Percentiles rank a stretch among this genome's conserved stretches.
These are phyloP conservation scores for Cairina moschata DNA, from an alignment of 2,113 vertebrate species.

Conservation along the genomic window DNA sequence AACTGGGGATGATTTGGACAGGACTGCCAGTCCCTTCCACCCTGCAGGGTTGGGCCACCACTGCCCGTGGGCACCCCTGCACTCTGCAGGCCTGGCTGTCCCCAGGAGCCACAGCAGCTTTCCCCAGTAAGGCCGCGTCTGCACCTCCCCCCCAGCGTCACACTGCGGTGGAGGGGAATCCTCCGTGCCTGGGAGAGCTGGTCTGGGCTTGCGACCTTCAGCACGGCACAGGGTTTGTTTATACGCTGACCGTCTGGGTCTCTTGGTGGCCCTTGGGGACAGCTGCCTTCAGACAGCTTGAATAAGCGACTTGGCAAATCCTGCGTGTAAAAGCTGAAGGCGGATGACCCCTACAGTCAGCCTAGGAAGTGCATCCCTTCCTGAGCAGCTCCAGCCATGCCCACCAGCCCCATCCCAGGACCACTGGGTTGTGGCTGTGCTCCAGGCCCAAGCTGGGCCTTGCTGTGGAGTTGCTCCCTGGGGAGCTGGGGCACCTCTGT, in stretches of 20 bases:
- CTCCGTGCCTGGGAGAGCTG: neutral
- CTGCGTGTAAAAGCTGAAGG: conserved; percentile 16
- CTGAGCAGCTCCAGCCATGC: fast-evolving
- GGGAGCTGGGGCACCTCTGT: neutral
- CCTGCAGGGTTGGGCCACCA: fast-evolving
- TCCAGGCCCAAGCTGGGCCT: neutral
- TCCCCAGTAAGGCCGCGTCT: neutral
- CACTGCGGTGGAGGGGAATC: neutral
- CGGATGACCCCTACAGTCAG: conserved; percentile 65
- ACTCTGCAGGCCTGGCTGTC: neutral
- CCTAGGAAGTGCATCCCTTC: neutral
- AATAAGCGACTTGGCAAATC: fast-evolving
- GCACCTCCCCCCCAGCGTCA: neutral
- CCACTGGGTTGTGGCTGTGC: fast-evolving
- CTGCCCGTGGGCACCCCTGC: neutral
- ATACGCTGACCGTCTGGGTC: neutral
- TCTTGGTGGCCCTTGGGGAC: neutral
- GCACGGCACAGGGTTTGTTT: neutral
- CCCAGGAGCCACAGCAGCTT: neutral
- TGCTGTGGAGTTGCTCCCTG: fast-evolving
- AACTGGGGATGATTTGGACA: fast-evolving
- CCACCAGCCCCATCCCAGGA: fast-evolving
- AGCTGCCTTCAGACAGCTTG: neutral
- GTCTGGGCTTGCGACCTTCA: neutral
- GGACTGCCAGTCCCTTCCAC: neutral